Conservation (phyloP, 2,888 invertebrate genomes). For the Reticulitermes lucifugus region DNA sequence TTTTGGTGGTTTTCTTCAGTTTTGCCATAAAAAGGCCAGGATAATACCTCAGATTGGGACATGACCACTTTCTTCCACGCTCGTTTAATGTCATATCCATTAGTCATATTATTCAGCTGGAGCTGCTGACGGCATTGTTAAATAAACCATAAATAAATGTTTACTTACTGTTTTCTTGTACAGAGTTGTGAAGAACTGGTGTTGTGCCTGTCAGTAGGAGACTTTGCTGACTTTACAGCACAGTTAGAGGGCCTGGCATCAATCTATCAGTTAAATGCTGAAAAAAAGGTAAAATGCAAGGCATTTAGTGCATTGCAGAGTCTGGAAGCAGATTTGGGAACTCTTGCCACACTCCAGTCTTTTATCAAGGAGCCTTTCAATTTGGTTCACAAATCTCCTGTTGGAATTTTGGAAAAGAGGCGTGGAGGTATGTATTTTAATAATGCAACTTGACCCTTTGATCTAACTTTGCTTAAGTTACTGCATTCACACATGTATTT, state of each 20-base stretch:
- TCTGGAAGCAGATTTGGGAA: constrained; percentile 88
- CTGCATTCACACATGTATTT: no score
- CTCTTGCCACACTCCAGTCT: constrained; percentile 81
- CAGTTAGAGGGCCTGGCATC: constrained; percentile 92
- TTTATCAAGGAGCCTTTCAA: constrained; percentile 78
- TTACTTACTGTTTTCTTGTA: constrained; percentile 52
- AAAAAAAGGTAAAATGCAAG: constrained; percentile 94
- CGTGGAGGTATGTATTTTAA: constrained; percentile 73
- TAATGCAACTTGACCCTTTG: no score
- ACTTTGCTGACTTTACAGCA: constrained; percentile 91
- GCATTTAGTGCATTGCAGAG: constrained; percentile 93
- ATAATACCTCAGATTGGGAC: no score
- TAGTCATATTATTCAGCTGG: no score
- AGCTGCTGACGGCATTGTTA: no score
- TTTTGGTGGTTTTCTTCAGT: no score
- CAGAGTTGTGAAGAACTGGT: constrained; percentile 92
- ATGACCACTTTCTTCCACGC: no score
- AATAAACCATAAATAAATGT: no score
- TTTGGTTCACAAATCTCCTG: constrained; percentile 88
- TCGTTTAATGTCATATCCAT: no score
- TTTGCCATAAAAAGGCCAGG: no score
- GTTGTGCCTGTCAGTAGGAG: constrained; percentile 83
- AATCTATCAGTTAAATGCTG: constrained; percentile 94
- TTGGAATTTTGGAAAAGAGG: constrained; percentile 86
- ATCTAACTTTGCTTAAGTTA: no score